A percentile compares a stretch with the other conserved stretches of the same genome.
These are phyloP conservation scores for Macrostomum lignano DNA, from an alignment of 1,140 invertebrate species.

Conservation along the genomic window DNA sequence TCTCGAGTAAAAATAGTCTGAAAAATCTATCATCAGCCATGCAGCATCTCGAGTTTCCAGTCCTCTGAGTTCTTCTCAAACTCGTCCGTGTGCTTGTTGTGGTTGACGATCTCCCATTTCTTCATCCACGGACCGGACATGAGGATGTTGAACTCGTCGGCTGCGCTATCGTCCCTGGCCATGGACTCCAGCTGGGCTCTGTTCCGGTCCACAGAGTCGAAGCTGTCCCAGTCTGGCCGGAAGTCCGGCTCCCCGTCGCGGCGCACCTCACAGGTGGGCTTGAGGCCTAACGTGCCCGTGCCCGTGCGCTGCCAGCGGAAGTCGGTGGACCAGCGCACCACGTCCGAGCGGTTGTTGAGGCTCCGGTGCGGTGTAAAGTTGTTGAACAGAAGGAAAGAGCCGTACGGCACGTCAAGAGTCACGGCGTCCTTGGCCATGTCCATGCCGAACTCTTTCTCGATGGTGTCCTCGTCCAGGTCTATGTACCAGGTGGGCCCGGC, in stretches of 20 bases:
- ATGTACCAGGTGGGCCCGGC: conserved; percentile 18
- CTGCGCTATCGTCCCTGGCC: too few species aligned
- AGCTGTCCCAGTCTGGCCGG: conserved; percentile 16
- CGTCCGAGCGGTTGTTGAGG: conserved; percentile 14
- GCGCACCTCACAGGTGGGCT: conserved; percentile 14
- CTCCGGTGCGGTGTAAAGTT: conserved; percentile 19
- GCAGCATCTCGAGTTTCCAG: too few species aligned
- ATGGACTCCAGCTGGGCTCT: conserved; percentile 13
- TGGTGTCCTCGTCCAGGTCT: conserved; percentile 17
- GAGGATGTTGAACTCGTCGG: conserved; percentile 16
- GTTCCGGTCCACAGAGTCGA: conserved; percentile 14
- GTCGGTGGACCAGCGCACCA: conserved; percentile 20
- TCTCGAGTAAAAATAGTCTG: too few species aligned
- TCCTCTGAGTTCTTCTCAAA: too few species aligned
- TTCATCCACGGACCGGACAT: conserved; percentile 22
- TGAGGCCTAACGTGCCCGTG: conserved; percentile 13
- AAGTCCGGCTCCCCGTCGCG: conserved; percentile 12
- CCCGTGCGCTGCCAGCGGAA: conserved; percentile 16
- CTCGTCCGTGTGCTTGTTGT: conserved; percentile 17
- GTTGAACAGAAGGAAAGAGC: conserved; percentile 17
- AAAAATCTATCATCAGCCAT: too few species aligned
- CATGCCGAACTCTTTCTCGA: too few species aligned
- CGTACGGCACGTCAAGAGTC: conserved; percentile 15
- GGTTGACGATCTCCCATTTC: conserved; percentile 17
- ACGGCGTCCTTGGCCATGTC: conserved; percentile 13